Conservation (phyloP, 1,140 invertebrate species). For the Sycophaga agraensis region DNA sequence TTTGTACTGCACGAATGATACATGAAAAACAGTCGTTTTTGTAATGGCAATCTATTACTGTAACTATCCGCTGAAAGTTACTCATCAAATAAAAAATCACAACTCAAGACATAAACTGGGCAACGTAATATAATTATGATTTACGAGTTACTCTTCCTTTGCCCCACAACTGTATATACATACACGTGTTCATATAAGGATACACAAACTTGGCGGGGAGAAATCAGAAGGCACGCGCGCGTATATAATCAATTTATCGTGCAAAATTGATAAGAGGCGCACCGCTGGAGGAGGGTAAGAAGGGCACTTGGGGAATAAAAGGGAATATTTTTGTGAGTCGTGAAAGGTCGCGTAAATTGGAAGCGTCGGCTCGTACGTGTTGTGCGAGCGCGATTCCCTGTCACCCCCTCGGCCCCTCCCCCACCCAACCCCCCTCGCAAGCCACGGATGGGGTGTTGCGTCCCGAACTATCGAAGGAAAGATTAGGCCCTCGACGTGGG, state of each 20-base stretch:
- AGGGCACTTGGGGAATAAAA: too few species aligned
- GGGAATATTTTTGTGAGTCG: constrained; percentile 25
- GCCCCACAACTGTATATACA: not conserved
- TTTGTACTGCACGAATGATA: too few species aligned
- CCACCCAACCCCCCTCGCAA: not conserved
- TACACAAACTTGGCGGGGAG: not conserved
- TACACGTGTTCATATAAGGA: not conserved
- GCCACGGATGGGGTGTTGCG: constrained; percentile 23
- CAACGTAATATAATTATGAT: not conserved
- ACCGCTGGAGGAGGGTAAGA: not conserved
- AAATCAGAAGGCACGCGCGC: constrained; percentile 8
- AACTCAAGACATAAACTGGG: not conserved
- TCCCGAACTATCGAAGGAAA: constrained; percentile 40
- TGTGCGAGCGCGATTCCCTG: constrained; percentile 25
- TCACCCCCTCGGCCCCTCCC: not conserved
- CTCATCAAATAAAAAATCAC: not conserved
- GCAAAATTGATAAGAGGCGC: constrained; percentile 26
- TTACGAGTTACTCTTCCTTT: too few species aligned
- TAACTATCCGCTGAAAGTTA: too few species aligned
- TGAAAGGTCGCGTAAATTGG: constrained; percentile 31
- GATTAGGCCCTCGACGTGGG: constrained; percentile 48
- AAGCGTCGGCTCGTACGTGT: constrained; percentile 25
- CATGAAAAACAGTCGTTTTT: too few species aligned
- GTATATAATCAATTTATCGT: constrained; percentile 20
- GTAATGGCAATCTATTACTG: too few species aligned